phyloP scores from a whole-genome alignment of 2,797 vertebrate species.

The Pagetopsis macropterus region DNA sequence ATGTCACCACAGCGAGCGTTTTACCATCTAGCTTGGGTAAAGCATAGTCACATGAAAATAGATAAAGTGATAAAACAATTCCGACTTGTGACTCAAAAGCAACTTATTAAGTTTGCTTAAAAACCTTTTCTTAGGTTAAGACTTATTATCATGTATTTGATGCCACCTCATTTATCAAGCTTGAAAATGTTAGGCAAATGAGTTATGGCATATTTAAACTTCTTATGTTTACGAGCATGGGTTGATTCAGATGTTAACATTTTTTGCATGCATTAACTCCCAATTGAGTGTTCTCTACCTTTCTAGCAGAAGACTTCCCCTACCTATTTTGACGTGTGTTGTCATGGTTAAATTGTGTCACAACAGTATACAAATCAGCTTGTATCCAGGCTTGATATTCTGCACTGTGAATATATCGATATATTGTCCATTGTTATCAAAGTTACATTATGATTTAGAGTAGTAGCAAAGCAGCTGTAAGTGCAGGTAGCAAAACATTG shows the following conservation, averaged over 20 bases:
- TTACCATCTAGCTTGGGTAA: constrained; percentile 25
- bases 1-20: constrained; percentile 16
- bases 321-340: not conserved
- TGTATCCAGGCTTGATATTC: not conserved
- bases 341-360: not conserved
- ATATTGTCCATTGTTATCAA: not conserved
- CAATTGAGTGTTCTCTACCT: not conserved
- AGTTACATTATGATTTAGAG: not conserved
- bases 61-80: not conserved
- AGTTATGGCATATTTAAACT: not conserved
- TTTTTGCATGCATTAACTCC: not conserved
- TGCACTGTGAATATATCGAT: not conserved
- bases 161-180: not conserved
- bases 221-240: not conserved
- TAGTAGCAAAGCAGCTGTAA: not conserved
- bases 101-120: not conserved
- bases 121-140: constrained; percentile 1
- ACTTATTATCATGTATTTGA: not conserved
- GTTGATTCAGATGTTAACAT: not conserved
- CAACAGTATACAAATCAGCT: not conserved
- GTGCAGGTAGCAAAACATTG: not conserved
- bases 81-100: not conserved
- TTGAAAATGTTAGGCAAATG: not conserved
- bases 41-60: not conserved
- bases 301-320: not conserved